Conservation (phyloP, 2,113 vertebrate genomes). For the Channa maculata region DNA sequence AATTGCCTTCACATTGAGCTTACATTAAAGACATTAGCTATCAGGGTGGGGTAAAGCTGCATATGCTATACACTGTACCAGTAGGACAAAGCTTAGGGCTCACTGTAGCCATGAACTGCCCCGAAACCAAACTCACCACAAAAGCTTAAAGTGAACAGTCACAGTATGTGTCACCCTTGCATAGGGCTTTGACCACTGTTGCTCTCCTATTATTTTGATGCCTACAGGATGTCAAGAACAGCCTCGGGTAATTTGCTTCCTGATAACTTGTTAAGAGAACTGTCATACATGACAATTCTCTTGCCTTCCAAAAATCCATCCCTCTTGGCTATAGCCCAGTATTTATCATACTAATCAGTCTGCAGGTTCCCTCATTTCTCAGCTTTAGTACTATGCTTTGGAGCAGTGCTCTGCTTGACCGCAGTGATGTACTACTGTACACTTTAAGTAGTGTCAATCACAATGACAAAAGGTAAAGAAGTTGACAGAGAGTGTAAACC, state of each 20-base stretch:
- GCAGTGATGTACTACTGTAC: slow-evolving; percentile 9
- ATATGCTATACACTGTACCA: slow-evolving; percentile 16
- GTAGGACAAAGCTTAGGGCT: slow-evolving; percentile 13
- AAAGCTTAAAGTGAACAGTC: slow-evolving; percentile 51
- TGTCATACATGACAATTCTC: slow-evolving; percentile 21
- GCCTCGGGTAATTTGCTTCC: slow-evolving; percentile 18
- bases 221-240: slow-evolving; percentile 40
- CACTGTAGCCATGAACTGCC: slow-evolving; percentile 4
- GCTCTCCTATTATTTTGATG: slow-evolving; percentile 27
- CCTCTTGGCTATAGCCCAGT: slow-evolving; percentile 18
- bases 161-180: slow-evolving; percentile 35
- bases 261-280: slow-evolving; percentile 32
- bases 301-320: slow-evolving; percentile 38
- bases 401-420: slow-evolving; percentile 8
- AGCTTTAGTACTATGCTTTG: background rate
- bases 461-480: slow-evolving; percentile 39
- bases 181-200: slow-evolving; percentile 41
- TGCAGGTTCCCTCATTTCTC: slow-evolving; percentile 8
- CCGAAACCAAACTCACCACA: slow-evolving; percentile 12
- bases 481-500: slow-evolving; percentile 71
- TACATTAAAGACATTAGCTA: slow-evolving; percentile 11
- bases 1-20: background rate
- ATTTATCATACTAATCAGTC: slow-evolving; percentile 49
- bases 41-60: slow-evolving; percentile 11
- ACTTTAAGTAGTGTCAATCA: slow-evolving; percentile 27